Conservation (phyloP, 2,888 invertebrate species). For the Dicycla oo region DNA sequence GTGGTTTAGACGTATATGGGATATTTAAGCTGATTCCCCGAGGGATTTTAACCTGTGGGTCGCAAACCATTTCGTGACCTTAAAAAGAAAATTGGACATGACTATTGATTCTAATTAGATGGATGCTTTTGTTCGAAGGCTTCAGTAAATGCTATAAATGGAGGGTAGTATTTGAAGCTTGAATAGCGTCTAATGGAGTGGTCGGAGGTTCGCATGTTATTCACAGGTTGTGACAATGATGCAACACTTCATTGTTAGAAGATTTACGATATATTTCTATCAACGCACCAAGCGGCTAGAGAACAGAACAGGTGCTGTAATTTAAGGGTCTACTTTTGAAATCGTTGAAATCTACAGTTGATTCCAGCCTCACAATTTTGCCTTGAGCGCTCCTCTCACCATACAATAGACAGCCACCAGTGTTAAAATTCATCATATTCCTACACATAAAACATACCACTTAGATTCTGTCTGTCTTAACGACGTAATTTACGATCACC, state of each 20-base stretch:
- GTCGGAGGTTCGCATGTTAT: constrained; percentile 47
- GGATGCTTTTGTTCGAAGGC: constrained; percentile 66
- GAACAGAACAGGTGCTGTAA: constrained; percentile 20
- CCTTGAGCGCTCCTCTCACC: constrained; percentile 41
- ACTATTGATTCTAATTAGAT: constrained; percentile 76
- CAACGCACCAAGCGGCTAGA: constrained; percentile 18
- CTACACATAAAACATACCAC: constrained; percentile 51
- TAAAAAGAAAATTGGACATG: constrained; percentile 77
- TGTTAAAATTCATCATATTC: constrained; percentile 61
- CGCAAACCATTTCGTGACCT: constrained; percentile 74
- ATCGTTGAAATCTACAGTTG: constrained; percentile 15
- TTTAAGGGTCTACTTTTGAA: constrained; percentile 24
- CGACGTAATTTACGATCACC: constrained; percentile 68
- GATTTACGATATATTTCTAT: constrained; percentile 31
- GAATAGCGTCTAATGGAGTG: constrained; percentile 44
- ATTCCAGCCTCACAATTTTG: constrained; percentile 20
- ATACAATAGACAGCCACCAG: constrained; percentile 27
- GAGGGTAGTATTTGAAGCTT: constrained; percentile 37
- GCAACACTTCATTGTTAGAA: constrained; percentile 48
- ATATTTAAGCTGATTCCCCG: constrained; percentile 74
- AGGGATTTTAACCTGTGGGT: constrained; percentile 74
- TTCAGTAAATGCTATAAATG: constrained; percentile 50
- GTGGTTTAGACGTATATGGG: constrained; percentile 81
- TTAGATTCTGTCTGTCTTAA: constrained; percentile 62
- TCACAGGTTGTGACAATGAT: constrained; percentile 52